Conservation (phyloP, 2,797 vertebrate genomes). For the Zalophus californianus region DNA sequence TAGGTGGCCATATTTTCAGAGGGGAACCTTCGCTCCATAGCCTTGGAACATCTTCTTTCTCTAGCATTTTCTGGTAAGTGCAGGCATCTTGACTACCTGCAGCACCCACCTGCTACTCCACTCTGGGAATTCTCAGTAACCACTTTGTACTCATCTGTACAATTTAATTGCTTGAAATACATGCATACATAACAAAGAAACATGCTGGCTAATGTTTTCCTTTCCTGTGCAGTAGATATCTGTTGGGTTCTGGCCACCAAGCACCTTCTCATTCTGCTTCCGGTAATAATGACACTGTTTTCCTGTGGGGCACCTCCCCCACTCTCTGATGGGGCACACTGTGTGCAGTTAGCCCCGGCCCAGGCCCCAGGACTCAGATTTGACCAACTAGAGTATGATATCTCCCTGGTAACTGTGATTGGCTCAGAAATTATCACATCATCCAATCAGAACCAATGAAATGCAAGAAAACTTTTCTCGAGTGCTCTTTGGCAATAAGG, state of each 20-base stretch:
- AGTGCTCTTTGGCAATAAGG: neutral
- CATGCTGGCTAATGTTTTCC: neutral
- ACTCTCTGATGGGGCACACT: neutral
- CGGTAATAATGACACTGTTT: neutral
- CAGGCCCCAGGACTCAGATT: neutral
- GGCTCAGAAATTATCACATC: neutral
- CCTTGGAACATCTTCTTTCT: neutral
- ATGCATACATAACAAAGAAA: neutral
- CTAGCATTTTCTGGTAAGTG: neutral
- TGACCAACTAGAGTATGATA: neutral
- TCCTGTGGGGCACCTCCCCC: neutral
- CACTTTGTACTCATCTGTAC: neutral
- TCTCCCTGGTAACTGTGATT: neutral
- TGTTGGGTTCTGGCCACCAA: neutral
- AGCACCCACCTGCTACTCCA: neutral
- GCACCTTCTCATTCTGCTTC: neutral
- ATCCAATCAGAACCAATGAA: neutral
- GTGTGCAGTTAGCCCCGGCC: neutral
- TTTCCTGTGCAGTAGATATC: neutral
- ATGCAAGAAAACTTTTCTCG: neutral
- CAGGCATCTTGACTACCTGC: neutral
- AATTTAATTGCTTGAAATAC: neutral
- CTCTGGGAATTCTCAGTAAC: neutral
- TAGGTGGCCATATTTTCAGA: neutral
- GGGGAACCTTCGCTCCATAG: rapidly evolving